phyloP scores from a whole-genome alignment of 2,888 invertebrate species.

The Drosophila kambysellisi region DNA sequence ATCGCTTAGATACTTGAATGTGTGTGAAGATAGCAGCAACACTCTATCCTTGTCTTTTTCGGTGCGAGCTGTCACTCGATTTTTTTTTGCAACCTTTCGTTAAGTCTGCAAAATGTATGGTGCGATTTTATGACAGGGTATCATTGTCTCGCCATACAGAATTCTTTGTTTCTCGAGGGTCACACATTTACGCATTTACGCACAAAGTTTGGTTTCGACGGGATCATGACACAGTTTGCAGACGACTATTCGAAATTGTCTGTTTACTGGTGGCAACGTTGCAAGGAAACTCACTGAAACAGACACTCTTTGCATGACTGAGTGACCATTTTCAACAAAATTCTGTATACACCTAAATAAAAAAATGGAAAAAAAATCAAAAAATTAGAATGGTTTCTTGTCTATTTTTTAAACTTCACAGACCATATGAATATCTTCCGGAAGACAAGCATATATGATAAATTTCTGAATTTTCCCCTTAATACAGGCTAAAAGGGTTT shows the following conservation, averaged over 20 bases:
- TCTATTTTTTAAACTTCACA: background rate
- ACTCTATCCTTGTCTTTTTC: no score
- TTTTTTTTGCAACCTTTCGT: no score
- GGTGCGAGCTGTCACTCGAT: no score
- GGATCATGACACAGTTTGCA: background rate
- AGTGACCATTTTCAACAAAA: slow-evolving; percentile 41
- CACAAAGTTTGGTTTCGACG: background rate
- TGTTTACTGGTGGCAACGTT: background rate
- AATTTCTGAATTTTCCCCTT: no score
- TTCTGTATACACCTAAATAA: no score
- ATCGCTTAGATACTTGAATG: no score
- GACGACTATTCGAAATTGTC: background rate
- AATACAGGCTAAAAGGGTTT: background rate
- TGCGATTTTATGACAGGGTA: background rate
- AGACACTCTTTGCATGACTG: slow-evolving; percentile 40
- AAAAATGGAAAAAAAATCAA: background rate
- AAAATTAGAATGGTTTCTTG: background rate
- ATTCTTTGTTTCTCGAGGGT: background rate
- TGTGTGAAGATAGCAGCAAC: no score
- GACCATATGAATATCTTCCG: background rate
- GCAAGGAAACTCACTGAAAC: background rate
- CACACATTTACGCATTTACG: no score
- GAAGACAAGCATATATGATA: background rate
- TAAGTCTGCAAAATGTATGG: no score
- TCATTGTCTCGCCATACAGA: background rate